Evolutionary conservation across 1,140 invertebrate genomes (phyloP), one percentile per base, ranked within the genome.

Genomic region (Bicyclus anynana): DNA sequence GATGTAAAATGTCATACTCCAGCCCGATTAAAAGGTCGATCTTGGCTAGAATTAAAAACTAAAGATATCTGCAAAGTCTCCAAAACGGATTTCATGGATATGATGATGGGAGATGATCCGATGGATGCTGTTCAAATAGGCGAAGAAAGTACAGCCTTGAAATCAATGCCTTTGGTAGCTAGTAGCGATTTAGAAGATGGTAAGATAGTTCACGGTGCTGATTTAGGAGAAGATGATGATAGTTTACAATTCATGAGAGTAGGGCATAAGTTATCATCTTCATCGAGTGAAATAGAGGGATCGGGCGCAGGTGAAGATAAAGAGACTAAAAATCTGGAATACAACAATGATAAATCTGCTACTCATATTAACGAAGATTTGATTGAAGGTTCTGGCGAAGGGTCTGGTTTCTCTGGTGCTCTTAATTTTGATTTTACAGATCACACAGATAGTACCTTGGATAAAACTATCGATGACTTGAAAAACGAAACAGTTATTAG

Each of bases 41-140:
- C 87, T 40, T 92, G 90, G 91, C 65, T 90, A 59, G 89, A 90
- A 71, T 72, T 90, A 54, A 90, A 91, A 85, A 89, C 89, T 53
- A 81, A 87, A 59, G 88, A 91, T 35, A 77, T 91, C 27, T 92
- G 91, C 65, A 77, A 82, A 83, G 75, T 72, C 57, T 74, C 69
- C 44, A 84, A 67, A 74, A 38, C 59, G 14, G 76, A 89, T 56
- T 79, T 84, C 49, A 64, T 84, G 59, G 90, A 91, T 37, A 84
- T 92, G 75, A 91, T 92, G 90, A 87, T 92, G 85, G 91, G 90
- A 9, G 91, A 92, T 68, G 84, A 91, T 71, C 89, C 91, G 20
- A 40, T 80, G 20, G 73, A 89, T 69, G 82, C 87, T 1, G 70
- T 81, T 12, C 54, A 65, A 64, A 65, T 89, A 62, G 80, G 83